Percentiles rank a stretch among this genome's conserved stretches.
Evolutionary conservation across 2,797 vertebrate genomes (phyloP).

Genomic region (Tauraco hartlaubi): DNA sequence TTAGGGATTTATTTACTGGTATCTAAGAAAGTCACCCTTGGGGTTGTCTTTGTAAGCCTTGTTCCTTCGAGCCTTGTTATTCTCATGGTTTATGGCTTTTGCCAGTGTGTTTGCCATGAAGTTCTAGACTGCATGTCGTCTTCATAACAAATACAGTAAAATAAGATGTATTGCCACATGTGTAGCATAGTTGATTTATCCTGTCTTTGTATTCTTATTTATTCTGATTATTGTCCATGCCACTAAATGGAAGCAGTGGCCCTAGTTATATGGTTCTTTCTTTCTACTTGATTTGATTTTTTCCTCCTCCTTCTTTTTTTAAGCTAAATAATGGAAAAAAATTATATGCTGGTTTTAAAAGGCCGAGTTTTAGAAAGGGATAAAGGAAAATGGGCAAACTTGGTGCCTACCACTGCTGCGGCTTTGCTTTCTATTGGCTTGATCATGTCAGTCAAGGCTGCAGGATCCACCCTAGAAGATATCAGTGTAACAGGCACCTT

Average conservation of each 20-base stretch:
- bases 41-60: slow-evolving; percentile 93
- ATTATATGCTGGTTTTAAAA: not conserved
- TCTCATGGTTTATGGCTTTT: slow-evolving; percentile 94
- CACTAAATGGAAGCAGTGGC: not conserved
- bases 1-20: slow-evolving; percentile 96
- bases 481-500: not conserved
- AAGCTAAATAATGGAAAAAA: not conserved
- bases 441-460: not conserved
- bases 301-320: not conserved
- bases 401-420: not conserved
- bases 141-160: slow-evolving; percentile 61
- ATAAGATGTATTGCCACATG: not conserved
- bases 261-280: not conserved
- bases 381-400: not conserved
- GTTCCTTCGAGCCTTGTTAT: slow-evolving; percentile 93
- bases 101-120: slow-evolving; percentile 93
- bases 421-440: not conserved
- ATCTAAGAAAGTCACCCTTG: slow-evolving; percentile 91
- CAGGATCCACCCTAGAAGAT: not conserved
- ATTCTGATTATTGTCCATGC: not conserved
- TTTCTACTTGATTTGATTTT: not conserved
- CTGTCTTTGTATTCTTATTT: slow-evolving; percentile 53
- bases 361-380: not conserved
- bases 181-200: slow-evolving; percentile 54
- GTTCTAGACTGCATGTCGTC: slow-evolving; percentile 91